Evolutionary conservation across 2,888 invertebrate species (phyloP).

Genomic region (Xylocampa areola): DNA sequence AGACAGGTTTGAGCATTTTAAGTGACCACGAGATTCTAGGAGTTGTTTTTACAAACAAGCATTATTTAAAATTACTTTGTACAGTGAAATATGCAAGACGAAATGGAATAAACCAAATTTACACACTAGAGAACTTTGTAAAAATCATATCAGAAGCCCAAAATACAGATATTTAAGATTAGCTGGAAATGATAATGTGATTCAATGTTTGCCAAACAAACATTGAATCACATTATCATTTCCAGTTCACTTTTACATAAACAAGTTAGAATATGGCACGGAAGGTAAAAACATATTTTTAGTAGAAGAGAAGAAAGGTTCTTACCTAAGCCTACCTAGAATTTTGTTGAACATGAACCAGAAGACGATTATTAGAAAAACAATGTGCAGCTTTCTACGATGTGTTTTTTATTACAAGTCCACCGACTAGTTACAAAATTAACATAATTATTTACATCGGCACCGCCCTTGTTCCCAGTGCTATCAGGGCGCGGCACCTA

Average conservation of each 20-base stretch:
- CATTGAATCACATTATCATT: too few relatives aligned
- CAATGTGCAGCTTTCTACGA: neutral
- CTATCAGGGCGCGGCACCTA: slow-evolving; percentile 46
- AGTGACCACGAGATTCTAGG: too few relatives aligned
- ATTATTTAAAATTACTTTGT: slow-evolving; percentile 5
- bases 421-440: slow-evolving; percentile 34
- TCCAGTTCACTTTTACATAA: too few relatives aligned
- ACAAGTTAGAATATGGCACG: too few relatives aligned
- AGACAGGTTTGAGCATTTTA: too few relatives aligned
- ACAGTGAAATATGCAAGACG: slow-evolving; percentile 12
- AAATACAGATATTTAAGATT: neutral
- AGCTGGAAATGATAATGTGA: too few relatives aligned
- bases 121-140: slow-evolving; percentile 7
- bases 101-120: slow-evolving; percentile 30
- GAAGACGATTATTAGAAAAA: too few relatives aligned
- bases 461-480: slow-evolving; percentile 48
- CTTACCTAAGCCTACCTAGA: too few relatives aligned
- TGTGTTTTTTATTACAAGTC: neutral
- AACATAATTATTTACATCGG: slow-evolving; percentile 37
- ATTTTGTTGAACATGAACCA: too few relatives aligned
- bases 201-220: too few relatives aligned
- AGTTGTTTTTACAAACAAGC: neutral
- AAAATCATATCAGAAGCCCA: slow-evolving; percentile 2
- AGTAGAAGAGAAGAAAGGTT: too few relatives aligned
- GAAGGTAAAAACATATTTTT: too few relatives aligned